phyloP scores from a whole-genome alignment of 1,140 invertebrate genomes.

The Ooceraea biroi region DNA sequence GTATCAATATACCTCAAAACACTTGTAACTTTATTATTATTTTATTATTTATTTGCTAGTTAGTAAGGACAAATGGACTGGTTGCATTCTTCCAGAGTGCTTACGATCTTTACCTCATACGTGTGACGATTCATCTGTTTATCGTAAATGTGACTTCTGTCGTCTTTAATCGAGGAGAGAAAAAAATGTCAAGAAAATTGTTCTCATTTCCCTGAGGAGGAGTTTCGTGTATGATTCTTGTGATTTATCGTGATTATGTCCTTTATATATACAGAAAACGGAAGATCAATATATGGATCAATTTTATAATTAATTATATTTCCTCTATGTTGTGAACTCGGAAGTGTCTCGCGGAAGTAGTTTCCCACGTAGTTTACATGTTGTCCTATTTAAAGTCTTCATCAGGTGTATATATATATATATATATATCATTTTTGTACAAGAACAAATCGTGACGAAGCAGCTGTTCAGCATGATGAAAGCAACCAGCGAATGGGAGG shows the following conservation, averaged over 20 bases:
- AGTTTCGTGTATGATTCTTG: constrained; percentile 9
- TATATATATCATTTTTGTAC: constrained; percentile 59
- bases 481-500: constrained; percentile 28
- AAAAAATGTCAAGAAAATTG: not conserved
- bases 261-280: too few relatives aligned
- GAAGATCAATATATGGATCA: constrained; percentile 25
- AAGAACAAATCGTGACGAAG: constrained; percentile 28
- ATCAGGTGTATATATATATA: constrained; percentile 59
- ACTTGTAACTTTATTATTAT: not conserved
- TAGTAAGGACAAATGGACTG: constrained; percentile 32
- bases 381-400: constrained; percentile 70
- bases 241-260: constrained; percentile 16
- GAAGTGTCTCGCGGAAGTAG: not conserved
- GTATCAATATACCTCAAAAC: not conserved
- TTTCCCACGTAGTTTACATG: constrained; percentile 60
- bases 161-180: not conserved
- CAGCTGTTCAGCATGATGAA: constrained; percentile 36
- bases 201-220: constrained; percentile 1
- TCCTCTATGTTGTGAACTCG: constrained; percentile 20
- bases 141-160: constrained; percentile 12
- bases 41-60: constrained; percentile 26
- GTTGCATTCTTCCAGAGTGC: constrained; percentile 56
- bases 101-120: constrained; percentile 15
- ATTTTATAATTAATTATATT: constrained; percentile 34
- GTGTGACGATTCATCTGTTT: constrained; percentile 6